Evolutionary conservation across 2,797 vertebrate genomes (phyloP).

Genomic region (Pachyuromys duprasi): DNA sequence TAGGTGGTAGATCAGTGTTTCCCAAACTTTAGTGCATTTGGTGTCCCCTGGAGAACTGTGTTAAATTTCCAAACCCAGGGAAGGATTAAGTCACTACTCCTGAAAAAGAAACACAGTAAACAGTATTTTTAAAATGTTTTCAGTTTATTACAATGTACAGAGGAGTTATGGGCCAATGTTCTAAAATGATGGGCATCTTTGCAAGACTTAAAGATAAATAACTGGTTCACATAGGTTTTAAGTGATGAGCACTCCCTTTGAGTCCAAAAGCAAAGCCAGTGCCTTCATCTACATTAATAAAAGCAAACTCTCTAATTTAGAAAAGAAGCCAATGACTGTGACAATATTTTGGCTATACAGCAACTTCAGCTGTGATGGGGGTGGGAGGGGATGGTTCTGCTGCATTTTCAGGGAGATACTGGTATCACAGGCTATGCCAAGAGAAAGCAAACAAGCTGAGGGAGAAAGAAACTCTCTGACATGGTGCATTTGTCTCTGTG

Average conservation of each 20-base stretch:
- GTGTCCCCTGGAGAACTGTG: background rate
- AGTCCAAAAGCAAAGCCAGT: background rate
- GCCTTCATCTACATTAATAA: constrained; percentile 11
- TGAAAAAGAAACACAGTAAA: background rate
- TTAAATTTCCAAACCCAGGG: background rate
- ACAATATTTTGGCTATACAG: background rate
- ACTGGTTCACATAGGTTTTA: background rate
- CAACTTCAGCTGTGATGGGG: background rate
- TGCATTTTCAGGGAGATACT: background rate
- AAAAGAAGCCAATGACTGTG: background rate
- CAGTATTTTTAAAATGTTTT: constrained; percentile 7
- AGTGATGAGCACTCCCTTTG: background rate
- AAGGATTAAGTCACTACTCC: constrained; percentile 16
- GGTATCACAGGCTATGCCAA: background rate
- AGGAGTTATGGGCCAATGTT: background rate
- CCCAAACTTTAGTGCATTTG: background rate
- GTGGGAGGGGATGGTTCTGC: background rate
- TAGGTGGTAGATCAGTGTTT: background rate
- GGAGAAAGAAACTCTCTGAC: background rate
- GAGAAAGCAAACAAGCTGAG: background rate
- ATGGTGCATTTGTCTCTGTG: background rate
- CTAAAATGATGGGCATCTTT: constrained; percentile 27
- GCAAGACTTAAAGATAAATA: background rate
- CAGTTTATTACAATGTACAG: background rate
- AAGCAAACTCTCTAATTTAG: background rate